Base-by-base conservation (phyloP, 2,113 vertebrate genomes). In the Brachypteracias leptosomus region DNA sequence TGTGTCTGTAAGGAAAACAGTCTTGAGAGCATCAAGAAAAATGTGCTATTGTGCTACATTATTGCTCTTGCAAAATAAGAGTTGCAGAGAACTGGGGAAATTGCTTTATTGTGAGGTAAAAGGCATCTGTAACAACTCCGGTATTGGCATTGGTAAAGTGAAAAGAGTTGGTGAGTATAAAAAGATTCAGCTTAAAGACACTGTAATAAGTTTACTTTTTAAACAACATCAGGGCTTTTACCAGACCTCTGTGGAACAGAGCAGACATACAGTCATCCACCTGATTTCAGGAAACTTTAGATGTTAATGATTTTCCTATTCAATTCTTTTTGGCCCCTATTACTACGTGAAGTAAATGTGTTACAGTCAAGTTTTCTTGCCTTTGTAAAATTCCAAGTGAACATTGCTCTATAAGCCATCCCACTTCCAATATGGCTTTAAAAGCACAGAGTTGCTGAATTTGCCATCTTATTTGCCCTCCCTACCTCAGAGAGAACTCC, bases 391-490 rank as follows among this genome's bases (percentile, higher is more conserved):
- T 40, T 65, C 33, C n/a, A 35, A 18, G 36, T 44, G 31, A 77
- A 18, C n/a, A 7, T 59, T 29, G 13, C 7, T 65, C 13, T 49
- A 13, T 66, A 62, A 78, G 7, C 14, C 57, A 65, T 52, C 54
- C 13, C 1, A 1, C 25, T 88, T 85, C n/a, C 24, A 36, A 24
- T 0, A 14, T 2, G 1, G 15, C 18, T 85, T 55, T 8, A 9
- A 70, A 49, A 85, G 8, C 14, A 73, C 25, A 62, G 21, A 63
- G 42, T 44, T 55, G 52, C 13, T 63, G 42, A 42, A 67, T 71
- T 85, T 82, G 26, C 20, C 5, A 4, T 28, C 18, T 52, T 44
- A 57, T 24, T 76, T 8, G 4, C 10, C 35, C 14, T 76, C 11
- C 42, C 44, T 70, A 8, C 21, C 44, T 85, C 52, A 82, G 55